Evolutionary conservation across 2,888 invertebrate species (phyloP).

Genomic region (Sthenelais limicola): DNA sequence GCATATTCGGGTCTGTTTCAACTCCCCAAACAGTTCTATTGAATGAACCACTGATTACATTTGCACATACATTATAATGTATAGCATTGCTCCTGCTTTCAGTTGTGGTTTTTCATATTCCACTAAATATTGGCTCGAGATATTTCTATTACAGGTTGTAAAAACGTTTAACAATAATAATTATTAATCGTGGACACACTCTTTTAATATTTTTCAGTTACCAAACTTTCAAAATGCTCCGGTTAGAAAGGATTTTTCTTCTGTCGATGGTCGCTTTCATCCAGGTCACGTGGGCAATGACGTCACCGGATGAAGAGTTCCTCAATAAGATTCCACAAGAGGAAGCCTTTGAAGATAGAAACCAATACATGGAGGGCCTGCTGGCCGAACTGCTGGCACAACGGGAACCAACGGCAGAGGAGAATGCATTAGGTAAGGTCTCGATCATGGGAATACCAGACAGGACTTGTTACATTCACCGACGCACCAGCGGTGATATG

Average conservation of each 20-base stretch:
- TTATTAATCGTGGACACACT: too few species aligned
- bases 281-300: slow-evolving; percentile 27
- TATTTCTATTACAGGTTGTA: too few species aligned
- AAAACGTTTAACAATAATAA: too few species aligned
- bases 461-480: background rate
- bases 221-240: background rate
- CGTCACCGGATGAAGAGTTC: slow-evolving; percentile 3
- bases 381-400: background rate
- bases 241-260: slow-evolving; percentile 9
- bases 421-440: slow-evolving; percentile 1
- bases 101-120: too few species aligned
- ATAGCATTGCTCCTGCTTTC: too few species aligned
- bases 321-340: background rate
- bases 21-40: too few species aligned
- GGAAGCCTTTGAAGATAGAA: background rate
- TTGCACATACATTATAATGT: too few species aligned
- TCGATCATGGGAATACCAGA: too few species aligned
- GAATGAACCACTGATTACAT: too few species aligned
- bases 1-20: too few species aligned
- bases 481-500: too few species aligned
- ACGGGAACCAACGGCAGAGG: background rate
- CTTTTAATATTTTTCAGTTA: background rate
- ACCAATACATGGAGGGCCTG: background rate
- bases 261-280: slow-evolving; percentile 5
- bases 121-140: too few species aligned